These are phyloP conservation scores for Erpobdella octoculata DNA, from an alignment of 2,888 invertebrate genomes.

Conservation along the genomic window DNA sequence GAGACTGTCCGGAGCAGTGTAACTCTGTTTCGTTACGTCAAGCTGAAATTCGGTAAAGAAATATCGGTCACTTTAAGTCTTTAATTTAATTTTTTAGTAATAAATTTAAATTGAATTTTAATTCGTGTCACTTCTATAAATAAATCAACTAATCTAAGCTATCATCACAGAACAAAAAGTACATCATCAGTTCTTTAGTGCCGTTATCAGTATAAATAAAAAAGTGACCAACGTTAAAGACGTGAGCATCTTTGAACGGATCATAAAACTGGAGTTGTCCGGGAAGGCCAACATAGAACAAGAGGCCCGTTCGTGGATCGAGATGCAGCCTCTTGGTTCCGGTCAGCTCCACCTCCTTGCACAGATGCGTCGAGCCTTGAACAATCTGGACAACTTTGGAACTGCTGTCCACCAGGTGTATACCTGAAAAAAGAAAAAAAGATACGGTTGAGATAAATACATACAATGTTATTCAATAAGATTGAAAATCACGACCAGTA, in stretches of 20 bases:
- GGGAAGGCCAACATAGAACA: slow-evolving; percentile 66
- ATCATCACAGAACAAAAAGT: no score
- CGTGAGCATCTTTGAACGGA: slow-evolving; percentile 57
- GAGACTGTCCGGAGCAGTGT: slow-evolving; percentile 60
- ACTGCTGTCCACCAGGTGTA: slow-evolving; percentile 50
- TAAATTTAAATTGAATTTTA: no score
- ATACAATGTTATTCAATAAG: no score
- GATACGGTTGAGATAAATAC: background rate
- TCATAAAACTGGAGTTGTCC: slow-evolving; percentile 72
- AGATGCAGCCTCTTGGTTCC: slow-evolving; percentile 52
- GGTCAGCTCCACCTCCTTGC: slow-evolving; percentile 41
- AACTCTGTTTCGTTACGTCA: slow-evolving; percentile 67
- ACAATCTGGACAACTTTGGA: slow-evolving; percentile 58
- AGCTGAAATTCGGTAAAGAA: no score
- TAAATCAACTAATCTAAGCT: no score
- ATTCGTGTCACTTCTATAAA: no score
- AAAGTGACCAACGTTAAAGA: slow-evolving; percentile 64
- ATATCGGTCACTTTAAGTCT: no score
- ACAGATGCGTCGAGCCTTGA: slow-evolving; percentile 63
- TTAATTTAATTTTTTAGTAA: no score
- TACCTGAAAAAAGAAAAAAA: slow-evolving; percentile 43
- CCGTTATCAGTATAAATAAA: no score
- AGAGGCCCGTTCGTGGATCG: slow-evolving; percentile 61
- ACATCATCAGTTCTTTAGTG: no score
- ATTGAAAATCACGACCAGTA: no score